A percentile compares a stretch with the other conserved stretches of the same genome.
phyloP scores from a whole-genome alignment of 2,113 vertebrate genomes.

The Neogobius melanostomus region DNA sequence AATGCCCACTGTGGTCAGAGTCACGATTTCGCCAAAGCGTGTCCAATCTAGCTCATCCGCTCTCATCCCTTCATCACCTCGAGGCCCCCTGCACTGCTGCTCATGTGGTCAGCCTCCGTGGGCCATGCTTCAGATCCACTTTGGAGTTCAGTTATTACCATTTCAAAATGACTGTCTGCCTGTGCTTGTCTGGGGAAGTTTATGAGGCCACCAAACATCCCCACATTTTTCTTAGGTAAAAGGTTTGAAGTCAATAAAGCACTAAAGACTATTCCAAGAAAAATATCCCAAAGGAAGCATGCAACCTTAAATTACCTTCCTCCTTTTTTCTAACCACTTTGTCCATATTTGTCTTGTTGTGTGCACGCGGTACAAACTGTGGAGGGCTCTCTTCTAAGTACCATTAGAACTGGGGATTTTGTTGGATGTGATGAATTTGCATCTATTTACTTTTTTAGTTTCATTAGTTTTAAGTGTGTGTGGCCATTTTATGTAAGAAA shows the following conservation, averaged over 20 bases:
- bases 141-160: constrained; percentile 65
- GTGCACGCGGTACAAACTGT: constrained; percentile 6
- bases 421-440: constrained; percentile 23
- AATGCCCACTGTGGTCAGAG: constrained; percentile 37
- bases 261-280: constrained; percentile 55
- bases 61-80: constrained; percentile 35
- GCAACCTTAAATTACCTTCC: constrained; percentile 68
- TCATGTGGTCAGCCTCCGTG: constrained; percentile 48
- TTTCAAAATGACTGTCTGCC: constrained; percentile 62
- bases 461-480: not conserved
- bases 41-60: constrained; percentile 41
- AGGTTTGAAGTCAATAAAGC: constrained; percentile 27
- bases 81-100: constrained; percentile 21
- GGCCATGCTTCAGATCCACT: constrained; percentile 49
- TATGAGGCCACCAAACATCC: constrained; percentile 67
- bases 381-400: constrained; percentile 62
- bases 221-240: constrained; percentile 27
- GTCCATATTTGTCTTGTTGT: constrained; percentile 43
- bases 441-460: not conserved
- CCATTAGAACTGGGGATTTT: constrained; percentile 35
- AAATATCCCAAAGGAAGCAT: constrained; percentile 69
- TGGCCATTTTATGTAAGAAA: no score
- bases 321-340: constrained; percentile 26
- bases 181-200: constrained; percentile 55
- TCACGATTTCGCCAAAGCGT: constrained; percentile 36